Base-by-base conservation (phyloP, 2,113 vertebrate genomes). In the Lontra canadensis region DNA sequence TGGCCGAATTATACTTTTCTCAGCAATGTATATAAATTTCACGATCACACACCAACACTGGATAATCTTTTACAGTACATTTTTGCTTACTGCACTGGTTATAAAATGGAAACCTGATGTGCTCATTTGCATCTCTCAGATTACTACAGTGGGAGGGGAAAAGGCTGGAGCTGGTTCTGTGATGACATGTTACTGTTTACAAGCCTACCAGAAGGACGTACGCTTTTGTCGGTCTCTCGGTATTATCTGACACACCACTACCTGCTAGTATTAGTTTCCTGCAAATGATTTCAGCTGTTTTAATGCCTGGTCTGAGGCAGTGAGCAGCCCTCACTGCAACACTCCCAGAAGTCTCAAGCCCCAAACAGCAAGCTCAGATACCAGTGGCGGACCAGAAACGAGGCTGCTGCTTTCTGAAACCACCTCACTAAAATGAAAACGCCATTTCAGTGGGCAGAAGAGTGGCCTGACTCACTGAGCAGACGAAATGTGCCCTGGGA, bases 1-100 rank as follows among this genome's bases (percentile, higher is more conserved):
- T 67, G 34, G 82, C n/a, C 52, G 84, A 95, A 90, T 87, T 90
- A 74, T 26, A 63, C 39, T 92, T 92, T 92, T 74, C n/a, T 52
- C 26, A 88, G 74, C 23, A 87, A 67, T 34, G 57, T 57, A 34
- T 73, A 65, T 61, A 84, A 67, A 83, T 61, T 90, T 95, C 49
- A 80, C 52, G 12, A 73, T 78, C 86, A 76, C 42, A 86, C 1
- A 78, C 12, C 3, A 90, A 29, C 49, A 57, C 0, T 49, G 23
- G 96, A 49, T 52, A 44, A 74, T 57, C 74, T 94, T 94, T 93
- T 84, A 79, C 23, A 78, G 69, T 42, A 44, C 25, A 34, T 67
- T 88, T 88, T 31, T 69, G 36, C n/a, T 71, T 59, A 65, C 25
- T 61, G 39, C 15, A 3, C 61, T 61, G 63, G 8, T 79, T 96